A percentile compares a stretch with the other conserved stretches of the same genome.
phyloP scores from a whole-genome alignment of 2,888 invertebrate species.

The Cryptocheilus praepositus region DNA sequence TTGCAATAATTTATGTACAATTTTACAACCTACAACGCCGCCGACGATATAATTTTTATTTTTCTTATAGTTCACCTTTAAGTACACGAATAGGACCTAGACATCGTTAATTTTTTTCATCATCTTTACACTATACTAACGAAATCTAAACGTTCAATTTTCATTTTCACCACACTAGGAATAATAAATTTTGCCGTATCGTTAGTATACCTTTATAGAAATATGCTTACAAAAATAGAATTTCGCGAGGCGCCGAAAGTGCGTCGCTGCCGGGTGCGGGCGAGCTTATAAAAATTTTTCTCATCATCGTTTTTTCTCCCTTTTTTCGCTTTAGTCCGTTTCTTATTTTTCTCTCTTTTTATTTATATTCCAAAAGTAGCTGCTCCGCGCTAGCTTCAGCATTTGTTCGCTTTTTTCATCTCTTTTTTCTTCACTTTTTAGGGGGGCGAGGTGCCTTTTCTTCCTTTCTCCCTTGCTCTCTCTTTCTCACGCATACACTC shows the following conservation, averaged over 20 bases:
- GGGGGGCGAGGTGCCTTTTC: constrained; percentile 4
- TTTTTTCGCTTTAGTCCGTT: constrained; percentile 6
- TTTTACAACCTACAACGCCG: constrained; percentile 77
- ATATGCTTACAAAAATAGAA: constrained; percentile 76
- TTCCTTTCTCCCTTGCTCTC: constrained; percentile 19
- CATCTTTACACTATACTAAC: constrained; percentile 74
- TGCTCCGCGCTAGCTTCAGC: constrained; percentile 19
- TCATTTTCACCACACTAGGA: constrained; percentile 74
- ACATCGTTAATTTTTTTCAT: constrained; percentile 73
- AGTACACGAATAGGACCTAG: constrained; percentile 75
- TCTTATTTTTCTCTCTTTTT: constrained; percentile 3
- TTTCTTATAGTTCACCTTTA: constrained; percentile 63
- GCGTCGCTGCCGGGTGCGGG: constrained; percentile 68
- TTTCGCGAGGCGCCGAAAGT: constrained; percentile 73
- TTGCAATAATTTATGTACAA: constrained; percentile 80
- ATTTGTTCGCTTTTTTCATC: constrained; percentile 10
- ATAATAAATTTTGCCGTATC: constrained; percentile 75
- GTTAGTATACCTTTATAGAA: constrained; percentile 75
- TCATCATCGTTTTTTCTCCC: constrained; percentile 26
- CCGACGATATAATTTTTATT: constrained; percentile 74
- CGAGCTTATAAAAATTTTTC: constrained; percentile 59
- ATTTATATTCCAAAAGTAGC: constrained; percentile 29
- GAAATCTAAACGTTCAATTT: constrained; percentile 75
- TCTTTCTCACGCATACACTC: too few relatives aligned
- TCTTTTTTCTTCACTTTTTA: constrained; percentile 14